Evolutionary conservation across 2,113 vertebrate species (phyloP).

Genomic region (Myrmecophaga tridactyla): DNA sequence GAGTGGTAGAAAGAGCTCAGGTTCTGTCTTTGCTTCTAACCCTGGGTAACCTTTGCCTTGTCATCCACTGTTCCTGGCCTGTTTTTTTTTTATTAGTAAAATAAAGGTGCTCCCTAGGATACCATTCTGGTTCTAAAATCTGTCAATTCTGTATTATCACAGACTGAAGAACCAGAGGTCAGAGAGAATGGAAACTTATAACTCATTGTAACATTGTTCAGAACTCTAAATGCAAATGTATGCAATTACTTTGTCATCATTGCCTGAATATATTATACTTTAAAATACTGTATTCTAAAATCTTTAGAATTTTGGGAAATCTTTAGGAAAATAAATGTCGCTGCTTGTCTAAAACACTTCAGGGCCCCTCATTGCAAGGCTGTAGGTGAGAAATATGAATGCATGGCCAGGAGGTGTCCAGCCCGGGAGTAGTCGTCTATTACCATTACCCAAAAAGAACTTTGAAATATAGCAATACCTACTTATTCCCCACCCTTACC

Average conservation of each 20-base stretch:
- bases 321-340: conserved; percentile 47
- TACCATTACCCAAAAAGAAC: not conserved
- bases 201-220: not conserved
- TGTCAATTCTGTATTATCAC: not conserved
- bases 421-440: too few species aligned
- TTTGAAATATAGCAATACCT: not conserved
- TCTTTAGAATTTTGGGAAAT: not conserved
- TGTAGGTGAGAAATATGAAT: too few species aligned
- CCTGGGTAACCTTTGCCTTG: not conserved
- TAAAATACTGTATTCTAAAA: conserved; percentile 52
- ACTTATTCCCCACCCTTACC: not conserved
- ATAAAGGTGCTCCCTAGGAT: not conserved
- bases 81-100: not conserved
- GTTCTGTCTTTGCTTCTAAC: not conserved
- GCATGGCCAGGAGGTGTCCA: too few species aligned
- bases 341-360: not conserved
- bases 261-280: conserved; percentile 50
- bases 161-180: not conserved
- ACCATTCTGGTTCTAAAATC: not conserved
- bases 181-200: not conserved
- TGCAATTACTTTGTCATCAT: conserved; percentile 62
- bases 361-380: not conserved
- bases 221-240: not conserved
- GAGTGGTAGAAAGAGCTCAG: not conserved
- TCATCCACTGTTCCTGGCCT: not conserved